Conservation (phyloP, 2,888 invertebrate species). For the Spilarctia lutea region DNA sequence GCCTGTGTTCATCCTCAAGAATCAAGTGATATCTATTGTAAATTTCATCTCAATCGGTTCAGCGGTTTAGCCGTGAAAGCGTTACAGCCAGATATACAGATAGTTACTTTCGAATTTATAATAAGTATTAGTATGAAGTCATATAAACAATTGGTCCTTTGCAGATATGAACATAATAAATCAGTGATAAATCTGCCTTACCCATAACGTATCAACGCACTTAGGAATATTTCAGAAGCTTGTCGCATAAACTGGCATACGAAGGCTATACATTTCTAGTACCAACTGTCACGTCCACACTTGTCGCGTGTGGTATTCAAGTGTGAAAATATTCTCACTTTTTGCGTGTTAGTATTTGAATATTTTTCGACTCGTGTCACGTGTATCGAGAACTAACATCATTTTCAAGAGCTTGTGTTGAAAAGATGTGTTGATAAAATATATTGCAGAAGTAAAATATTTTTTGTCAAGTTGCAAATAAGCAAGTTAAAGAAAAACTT, state of each 20-base stretch:
- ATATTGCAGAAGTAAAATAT: neutral
- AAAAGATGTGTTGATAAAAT: neutral
- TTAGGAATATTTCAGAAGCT: slow-evolving; percentile 4
- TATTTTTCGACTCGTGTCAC: slow-evolving; percentile 36
- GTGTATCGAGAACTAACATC: slow-evolving; percentile 20
- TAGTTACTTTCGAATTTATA: no score
- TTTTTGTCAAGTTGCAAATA: neutral
- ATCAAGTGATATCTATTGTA: no score
- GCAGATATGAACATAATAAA: neutral
- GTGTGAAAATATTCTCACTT: slow-evolving; percentile 38
- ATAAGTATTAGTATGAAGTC: no score
- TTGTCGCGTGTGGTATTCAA: slow-evolving; percentile 17
- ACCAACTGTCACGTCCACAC: slow-evolving; percentile 17
- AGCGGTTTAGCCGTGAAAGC: no score
- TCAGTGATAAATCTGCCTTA: neutral
- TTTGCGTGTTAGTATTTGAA: slow-evolving; percentile 23
- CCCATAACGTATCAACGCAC: neutral
- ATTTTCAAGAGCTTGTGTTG: slow-evolving; percentile 19
- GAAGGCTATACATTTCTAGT: slow-evolving; percentile 13
- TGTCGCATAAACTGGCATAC: slow-evolving; percentile 12
- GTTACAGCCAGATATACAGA: no score
- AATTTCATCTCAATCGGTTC: no score
- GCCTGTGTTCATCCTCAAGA: no score
- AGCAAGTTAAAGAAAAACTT: neutral
- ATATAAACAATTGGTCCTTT: neutral